Conservation (phyloP, 2,797 vertebrate species). For the Parauchenoglanis ngamensis region DNA sequence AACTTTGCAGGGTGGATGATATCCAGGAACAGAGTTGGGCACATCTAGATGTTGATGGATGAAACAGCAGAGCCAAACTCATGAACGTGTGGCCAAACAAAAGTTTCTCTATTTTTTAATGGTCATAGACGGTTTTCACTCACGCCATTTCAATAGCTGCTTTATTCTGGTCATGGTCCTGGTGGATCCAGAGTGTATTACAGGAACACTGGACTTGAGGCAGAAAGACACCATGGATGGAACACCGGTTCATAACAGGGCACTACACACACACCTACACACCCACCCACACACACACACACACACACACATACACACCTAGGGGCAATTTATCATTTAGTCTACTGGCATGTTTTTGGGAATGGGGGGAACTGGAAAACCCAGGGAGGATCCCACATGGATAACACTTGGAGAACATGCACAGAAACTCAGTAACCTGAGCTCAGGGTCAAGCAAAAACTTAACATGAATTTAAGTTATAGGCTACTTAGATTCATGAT, state of each 20-base stretch:
- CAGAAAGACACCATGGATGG: background rate
- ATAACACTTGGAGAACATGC: background rate
- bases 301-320: background rate
- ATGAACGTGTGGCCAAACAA: constrained; percentile 16
- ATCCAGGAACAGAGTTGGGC: constrained; percentile 15
- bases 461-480: background rate
- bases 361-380: background rate
- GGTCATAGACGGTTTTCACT: background rate
- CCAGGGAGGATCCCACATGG: background rate
- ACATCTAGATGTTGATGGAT: constrained; percentile 5
- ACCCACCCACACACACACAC: background rate
- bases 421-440: background rate
- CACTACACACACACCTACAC: background rate
- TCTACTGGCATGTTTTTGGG: background rate
- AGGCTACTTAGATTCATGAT: background rate
- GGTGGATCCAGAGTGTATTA: background rate
- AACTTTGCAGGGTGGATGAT: constrained; percentile 16
- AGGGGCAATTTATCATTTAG: background rate
- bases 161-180: background rate
- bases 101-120: background rate
- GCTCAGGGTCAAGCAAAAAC: background rate
- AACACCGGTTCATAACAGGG: background rate
- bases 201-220: background rate
- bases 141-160: background rate
- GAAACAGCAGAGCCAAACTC: constrained; percentile 6